Percentiles rank a stretch among this genome's conserved stretches.
These are phyloP conservation scores for Pinna nobilis DNA, from an alignment of 1,140 invertebrate genomes.

Conservation along the genomic window DNA sequence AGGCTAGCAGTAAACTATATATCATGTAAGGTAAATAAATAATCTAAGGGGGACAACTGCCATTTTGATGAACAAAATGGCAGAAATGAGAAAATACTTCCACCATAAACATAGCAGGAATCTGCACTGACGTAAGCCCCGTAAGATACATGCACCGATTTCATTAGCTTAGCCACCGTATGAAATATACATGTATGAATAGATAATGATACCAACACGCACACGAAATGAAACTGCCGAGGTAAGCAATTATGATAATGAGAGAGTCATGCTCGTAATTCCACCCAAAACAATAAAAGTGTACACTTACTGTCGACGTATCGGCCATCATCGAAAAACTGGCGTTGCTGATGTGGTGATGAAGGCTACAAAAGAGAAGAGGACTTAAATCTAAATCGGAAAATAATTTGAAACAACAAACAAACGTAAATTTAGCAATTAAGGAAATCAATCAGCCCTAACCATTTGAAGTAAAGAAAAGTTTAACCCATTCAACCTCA, in stretches of 20 bases:
- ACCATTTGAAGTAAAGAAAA: neutral
- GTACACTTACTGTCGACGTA: slow-evolving; percentile 32
- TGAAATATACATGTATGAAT: neutral
- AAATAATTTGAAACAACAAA: neutral
- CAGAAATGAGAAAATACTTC: too few species aligned
- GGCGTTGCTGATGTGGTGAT: slow-evolving; percentile 8
- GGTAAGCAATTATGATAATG: too few species aligned
- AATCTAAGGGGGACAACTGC: too few species aligned
- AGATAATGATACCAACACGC: neutral
- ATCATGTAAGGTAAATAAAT: too few species aligned
- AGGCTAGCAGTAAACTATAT: too few species aligned
- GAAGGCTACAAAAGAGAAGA: neutral
- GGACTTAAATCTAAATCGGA: neutral
- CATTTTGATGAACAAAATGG: too few species aligned
- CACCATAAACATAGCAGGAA: too few species aligned
- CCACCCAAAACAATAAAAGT: too few species aligned
- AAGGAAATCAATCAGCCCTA: neutral
- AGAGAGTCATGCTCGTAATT: too few species aligned
- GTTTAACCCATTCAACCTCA: too few species aligned
- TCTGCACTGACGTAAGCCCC: too few species aligned
- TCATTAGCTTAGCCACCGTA: neutral
- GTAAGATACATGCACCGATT: neutral
- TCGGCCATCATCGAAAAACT: slow-evolving; percentile 28
- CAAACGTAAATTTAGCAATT: neutral
- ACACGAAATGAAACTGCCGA: neutral